Evolutionary conservation across 2,888 invertebrate species (phyloP), one percentile per base, ranked within the genome.

Genomic region (Bursaphelenchus okinawaensis): DNA sequence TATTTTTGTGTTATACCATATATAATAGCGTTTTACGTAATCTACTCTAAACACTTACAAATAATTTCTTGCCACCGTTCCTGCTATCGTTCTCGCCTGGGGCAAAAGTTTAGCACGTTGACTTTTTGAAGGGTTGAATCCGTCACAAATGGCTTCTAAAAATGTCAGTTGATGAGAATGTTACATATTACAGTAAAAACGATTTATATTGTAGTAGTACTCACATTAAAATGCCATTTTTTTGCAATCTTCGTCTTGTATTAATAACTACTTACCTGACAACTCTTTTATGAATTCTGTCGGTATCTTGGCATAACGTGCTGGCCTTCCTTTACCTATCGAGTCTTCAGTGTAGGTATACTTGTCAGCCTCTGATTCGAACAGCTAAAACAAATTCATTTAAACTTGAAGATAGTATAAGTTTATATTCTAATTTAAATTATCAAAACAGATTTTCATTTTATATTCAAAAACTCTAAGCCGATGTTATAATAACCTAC

Each of bases 11-110:
- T n/a, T n/a, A n/a, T n/a, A n/a, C n/a, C n/a, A n/a, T n/a, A n/a
- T n/a, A n/a, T n/a, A n/a, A n/a, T n/a, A n/a, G n/a, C n/a, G n/a
- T n/a, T 29, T 29, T 29, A 7, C 31, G n/a, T 16, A n/a, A 4
- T 40, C 3, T 16, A 40, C 12, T 12, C 2, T 12, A 23, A 23
- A 23, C 12, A 52, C 52, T 20, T 20, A 52, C 52, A 59, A 59
- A 50, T 59, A 59, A 50, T 59, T 59, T n/a, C 60, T 31, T 9
- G 60, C 60, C 19, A 59, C 60, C 8, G 60, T 54, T 16, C 60
- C 60, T 1, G 60, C 60, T 20, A 59, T 59, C 23, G 31, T 31
- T 28, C 60, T 31, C 26, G 60, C 60, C 23, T 50, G 40, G 20
- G 60, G 60, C 7, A 59, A 27, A 1, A 59, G 6, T 52, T 59